These are phyloP conservation scores for Drosophila leontia DNA, from an alignment of 1,140 invertebrate genomes.

Conservation along the genomic window DNA sequence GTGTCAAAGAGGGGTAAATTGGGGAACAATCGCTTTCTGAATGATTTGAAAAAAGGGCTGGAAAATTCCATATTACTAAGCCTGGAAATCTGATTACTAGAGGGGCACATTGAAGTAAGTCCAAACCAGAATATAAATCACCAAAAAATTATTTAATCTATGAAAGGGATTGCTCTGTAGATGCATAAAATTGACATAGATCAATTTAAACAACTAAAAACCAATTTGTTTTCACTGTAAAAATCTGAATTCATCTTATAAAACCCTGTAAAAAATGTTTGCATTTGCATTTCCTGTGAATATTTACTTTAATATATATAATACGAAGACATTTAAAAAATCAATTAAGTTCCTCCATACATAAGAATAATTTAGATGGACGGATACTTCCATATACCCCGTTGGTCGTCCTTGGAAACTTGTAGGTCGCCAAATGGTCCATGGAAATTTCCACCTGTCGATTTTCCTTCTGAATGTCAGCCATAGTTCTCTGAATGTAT, in stretches of 20 bases:
- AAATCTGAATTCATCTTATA: too few species aligned
- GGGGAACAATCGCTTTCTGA: neutral
- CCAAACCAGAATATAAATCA: too few species aligned
- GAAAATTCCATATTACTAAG: neutral
- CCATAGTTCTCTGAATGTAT: neutral
- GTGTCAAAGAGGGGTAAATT: neutral
- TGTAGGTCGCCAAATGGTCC: constrained; percentile 28
- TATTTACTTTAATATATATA: neutral
- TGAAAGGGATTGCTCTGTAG: too few species aligned
- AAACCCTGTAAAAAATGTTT: too few species aligned
- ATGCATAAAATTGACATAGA: too few species aligned
- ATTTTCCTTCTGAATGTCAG: neutral
- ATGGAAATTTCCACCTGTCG: neutral
- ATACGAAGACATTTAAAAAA: neutral
- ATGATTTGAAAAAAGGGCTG: neutral
- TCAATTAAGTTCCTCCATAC: neutral
- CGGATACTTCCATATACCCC: constrained; percentile 45
- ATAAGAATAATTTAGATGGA: constrained; percentile 12
- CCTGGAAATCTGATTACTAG: neutral
- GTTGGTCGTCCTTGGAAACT: constrained; percentile 33
- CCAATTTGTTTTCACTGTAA: too few species aligned
- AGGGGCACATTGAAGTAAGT: neutral
- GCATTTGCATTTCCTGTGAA: too few species aligned
- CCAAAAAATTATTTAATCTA: too few species aligned
- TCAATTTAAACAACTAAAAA: too few species aligned